A percentile compares a stretch with the other conserved stretches of the same genome.
Conservation (phyloP, 1,140 invertebrate species). For the Pogonus chalceus region DNA sequence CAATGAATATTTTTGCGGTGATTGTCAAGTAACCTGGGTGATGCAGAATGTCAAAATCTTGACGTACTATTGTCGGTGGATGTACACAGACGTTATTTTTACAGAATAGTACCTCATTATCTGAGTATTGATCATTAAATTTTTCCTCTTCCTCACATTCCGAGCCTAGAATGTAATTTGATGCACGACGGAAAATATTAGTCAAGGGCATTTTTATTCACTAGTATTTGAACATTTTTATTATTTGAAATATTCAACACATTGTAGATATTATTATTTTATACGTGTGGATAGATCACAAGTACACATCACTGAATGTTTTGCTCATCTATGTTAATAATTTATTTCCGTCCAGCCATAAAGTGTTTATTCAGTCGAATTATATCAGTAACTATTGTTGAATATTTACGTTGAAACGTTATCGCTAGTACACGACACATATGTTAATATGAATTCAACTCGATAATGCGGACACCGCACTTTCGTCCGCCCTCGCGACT, state of each 20-base stretch:
- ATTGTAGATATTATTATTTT: too few species aligned
- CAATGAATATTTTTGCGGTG: slow-evolving; percentile 60
- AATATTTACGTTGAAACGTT: too few species aligned
- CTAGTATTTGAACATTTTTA: neutral
- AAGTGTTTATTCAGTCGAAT: too few species aligned
- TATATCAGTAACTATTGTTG: too few species aligned
- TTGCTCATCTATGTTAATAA: too few species aligned
- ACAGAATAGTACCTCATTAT: slow-evolving; percentile 76
- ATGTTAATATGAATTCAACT: too few species aligned
- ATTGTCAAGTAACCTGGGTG: slow-evolving; percentile 87
- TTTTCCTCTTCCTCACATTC: slow-evolving; percentile 48
- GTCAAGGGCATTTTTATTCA: slow-evolving; percentile 54
- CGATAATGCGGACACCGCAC: too few species aligned
- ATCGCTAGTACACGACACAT: too few species aligned
- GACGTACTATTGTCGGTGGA: slow-evolving; percentile 68
- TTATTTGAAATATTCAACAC: neutral
- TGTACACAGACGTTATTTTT: slow-evolving; percentile 96
- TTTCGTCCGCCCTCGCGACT: too few species aligned
- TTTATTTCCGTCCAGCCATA: too few species aligned
- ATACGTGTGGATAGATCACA: too few species aligned
- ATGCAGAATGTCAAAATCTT: slow-evolving; percentile 72
- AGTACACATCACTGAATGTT: too few species aligned
- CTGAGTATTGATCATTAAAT: slow-evolving; percentile 51
- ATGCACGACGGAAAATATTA: slow-evolving; percentile 62
- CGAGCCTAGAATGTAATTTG: slow-evolving; percentile 63